A percentile compares a stretch with the other conserved stretches of the same genome.
Evolutionary conservation across 2,888 invertebrate genomes (phyloP).

Genomic region (Acrobasis suavella): DNA sequence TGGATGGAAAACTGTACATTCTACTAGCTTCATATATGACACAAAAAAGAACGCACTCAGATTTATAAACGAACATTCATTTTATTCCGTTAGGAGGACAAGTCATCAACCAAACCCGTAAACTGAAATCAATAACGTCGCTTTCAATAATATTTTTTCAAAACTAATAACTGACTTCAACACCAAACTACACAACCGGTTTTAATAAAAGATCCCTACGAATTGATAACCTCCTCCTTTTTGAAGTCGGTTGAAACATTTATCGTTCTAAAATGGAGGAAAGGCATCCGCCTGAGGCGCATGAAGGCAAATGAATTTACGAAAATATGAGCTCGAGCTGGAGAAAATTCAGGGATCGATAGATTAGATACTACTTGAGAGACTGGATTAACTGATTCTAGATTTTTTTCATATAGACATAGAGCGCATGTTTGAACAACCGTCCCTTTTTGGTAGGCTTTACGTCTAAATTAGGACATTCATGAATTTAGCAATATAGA

Average conservation of each 20-base stretch:
- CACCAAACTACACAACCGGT: too few species aligned
- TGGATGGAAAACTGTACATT: too few species aligned
- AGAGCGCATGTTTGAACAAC: background rate
- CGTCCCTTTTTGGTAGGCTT: too few species aligned
- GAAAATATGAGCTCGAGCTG: background rate
- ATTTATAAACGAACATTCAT: background rate
- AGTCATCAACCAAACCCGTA: background rate
- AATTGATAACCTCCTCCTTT: too few species aligned
- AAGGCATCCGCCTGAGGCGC: background rate
- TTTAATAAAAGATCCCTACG: too few species aligned
- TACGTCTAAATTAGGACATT: too few species aligned
- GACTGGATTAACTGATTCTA: background rate
- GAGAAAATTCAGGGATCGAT: background rate
- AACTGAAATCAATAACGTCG: conserved; percentile 33
- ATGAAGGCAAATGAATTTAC: background rate
- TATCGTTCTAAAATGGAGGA: conserved; percentile 28
- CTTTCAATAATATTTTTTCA: background rate
- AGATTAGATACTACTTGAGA: background rate
- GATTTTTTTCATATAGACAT: background rate
- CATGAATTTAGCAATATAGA: too few species aligned
- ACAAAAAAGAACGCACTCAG: too few species aligned
- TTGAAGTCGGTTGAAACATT: too few species aligned
- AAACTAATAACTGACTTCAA: too few species aligned
- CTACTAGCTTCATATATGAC: too few species aligned
- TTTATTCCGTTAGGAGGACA: background rate